Base-by-base conservation (phyloP, 2,113 vertebrate species). In the Chunga burmeisteri region DNA sequence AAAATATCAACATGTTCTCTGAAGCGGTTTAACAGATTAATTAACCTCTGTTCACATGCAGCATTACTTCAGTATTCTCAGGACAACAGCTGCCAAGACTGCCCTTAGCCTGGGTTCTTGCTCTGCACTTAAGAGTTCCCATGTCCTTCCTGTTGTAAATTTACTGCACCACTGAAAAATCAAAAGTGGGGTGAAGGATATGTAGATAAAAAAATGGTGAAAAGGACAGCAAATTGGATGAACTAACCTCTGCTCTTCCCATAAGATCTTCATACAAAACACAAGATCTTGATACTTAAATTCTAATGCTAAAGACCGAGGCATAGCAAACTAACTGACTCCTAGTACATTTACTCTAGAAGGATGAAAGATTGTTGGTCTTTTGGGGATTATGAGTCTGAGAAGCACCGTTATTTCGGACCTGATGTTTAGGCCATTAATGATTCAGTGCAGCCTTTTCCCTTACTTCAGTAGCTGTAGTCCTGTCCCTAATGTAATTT, bases 371-470 rank as follows among this genome's bases (percentile, higher is more conserved):
- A 90, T 27, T 90, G 65, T 65, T 75, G 32, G 46, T 73, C 42
- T 36, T 67, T 47, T 46, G 88, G 71, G 74, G 74, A 92, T 90
- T 90, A 86, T 7, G 17, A 90, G 44, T 77, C 90, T 90, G 74
- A 74, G 46, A 66, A 74, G 18, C 49, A 53, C 8, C 86, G 81
- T 82, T 94, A 70, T 90, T 96, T 96, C 85, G 96, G 90, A 82
- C 81, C 74, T 77, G 53, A 92, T 80, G 71, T 81, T 94, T 80
- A 90, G 74, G 47, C 50, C 42, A 88, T 81, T 92, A 88, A 80
- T 46, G 63, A 95, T 94, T 82, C 65, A 80, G 21, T 66, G 27
- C 50, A 83, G 62, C 19, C 29, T 70, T 46, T 80, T 85, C 27
- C 53, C 81, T 79, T 66, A 75, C 42, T 94, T 93, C 80, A 91